These are phyloP conservation scores for Aspiorhynchus laticeps DNA, from an alignment of 2,113 vertebrate species.

Conservation along the genomic window DNA sequence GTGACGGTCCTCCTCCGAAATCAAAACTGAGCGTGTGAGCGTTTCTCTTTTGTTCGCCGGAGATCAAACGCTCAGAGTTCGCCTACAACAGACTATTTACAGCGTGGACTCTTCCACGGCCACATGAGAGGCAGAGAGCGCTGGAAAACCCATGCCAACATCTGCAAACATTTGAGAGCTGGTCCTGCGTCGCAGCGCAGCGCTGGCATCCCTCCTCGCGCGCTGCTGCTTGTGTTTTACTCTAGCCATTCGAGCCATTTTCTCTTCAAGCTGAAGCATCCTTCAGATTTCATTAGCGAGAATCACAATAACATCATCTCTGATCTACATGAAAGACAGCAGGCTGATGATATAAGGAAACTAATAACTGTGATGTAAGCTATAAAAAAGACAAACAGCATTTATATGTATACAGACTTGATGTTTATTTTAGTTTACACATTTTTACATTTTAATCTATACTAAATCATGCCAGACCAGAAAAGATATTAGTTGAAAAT, in stretches of 20 bases:
- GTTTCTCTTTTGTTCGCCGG: slow-evolving; percentile 71
- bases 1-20: slow-evolving; percentile 74
- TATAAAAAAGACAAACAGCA: neutral
- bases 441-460: neutral
- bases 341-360: neutral
- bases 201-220: slow-evolving; percentile 60
- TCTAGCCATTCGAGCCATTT: slow-evolving; percentile 48
- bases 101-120: slow-evolving; percentile 70
- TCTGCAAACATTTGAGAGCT: slow-evolving; percentile 82
- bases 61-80: slow-evolving; percentile 71
- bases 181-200: slow-evolving; percentile 59
- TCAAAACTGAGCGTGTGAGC: slow-evolving; percentile 63
- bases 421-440: neutral
- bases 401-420: neutral
- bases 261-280: slow-evolving; percentile 53
- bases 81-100: slow-evolving; percentile 75
- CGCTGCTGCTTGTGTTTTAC: slow-evolving; percentile 52
- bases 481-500: neutral
- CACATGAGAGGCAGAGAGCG: slow-evolving; percentile 67
- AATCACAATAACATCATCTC: neutral
- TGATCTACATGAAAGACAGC: neutral
- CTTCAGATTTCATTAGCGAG: slow-evolving; percentile 38
- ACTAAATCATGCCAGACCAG: neutral
- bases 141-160: slow-evolving; percentile 77
- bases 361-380: neutral